Conservation (phyloP, 2,113 vertebrate genomes). For the Malurus alboscapulatus region DNA sequence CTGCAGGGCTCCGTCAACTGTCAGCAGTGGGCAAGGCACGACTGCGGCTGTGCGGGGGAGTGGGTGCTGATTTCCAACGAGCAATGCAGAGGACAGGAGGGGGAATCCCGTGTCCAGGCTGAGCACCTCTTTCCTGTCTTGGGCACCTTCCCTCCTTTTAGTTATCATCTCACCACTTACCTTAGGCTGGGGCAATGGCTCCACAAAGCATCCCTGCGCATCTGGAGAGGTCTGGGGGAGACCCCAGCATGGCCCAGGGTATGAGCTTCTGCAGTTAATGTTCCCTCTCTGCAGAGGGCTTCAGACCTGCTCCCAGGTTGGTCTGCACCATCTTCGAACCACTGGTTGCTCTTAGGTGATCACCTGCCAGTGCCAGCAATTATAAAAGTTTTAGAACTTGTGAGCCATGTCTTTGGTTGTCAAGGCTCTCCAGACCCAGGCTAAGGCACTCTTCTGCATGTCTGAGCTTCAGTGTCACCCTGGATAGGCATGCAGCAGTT, state of each 20-base stretch:
- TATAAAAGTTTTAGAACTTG: background rate
- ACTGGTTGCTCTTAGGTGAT: background rate
- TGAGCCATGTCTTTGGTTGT: background rate
- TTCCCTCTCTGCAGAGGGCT: rapidly evolving
- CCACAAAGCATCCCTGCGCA: rapidly evolving
- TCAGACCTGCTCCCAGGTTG: background rate
- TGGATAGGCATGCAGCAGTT: background rate
- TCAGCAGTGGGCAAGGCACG: background rate
- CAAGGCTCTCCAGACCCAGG: background rate
- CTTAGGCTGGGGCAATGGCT: rapidly evolving
- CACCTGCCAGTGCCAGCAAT: background rate
- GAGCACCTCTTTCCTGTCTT: rapidly evolving
- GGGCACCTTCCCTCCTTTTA: background rate
- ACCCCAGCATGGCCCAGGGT: background rate
- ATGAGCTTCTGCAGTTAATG: background rate
- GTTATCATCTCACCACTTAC: background rate
- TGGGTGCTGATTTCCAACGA: background rate
- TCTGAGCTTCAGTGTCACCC: background rate
- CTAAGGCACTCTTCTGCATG: background rate
- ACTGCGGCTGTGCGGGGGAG: rapidly evolving
- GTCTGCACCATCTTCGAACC: background rate
- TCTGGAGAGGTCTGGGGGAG: background rate
- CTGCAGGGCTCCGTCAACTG: background rate
- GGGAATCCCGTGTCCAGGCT: rapidly evolving
- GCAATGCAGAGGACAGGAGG: rapidly evolving